phyloP scores from a whole-genome alignment of 2,888 invertebrate species.

The Eilema griseolum region DNA sequence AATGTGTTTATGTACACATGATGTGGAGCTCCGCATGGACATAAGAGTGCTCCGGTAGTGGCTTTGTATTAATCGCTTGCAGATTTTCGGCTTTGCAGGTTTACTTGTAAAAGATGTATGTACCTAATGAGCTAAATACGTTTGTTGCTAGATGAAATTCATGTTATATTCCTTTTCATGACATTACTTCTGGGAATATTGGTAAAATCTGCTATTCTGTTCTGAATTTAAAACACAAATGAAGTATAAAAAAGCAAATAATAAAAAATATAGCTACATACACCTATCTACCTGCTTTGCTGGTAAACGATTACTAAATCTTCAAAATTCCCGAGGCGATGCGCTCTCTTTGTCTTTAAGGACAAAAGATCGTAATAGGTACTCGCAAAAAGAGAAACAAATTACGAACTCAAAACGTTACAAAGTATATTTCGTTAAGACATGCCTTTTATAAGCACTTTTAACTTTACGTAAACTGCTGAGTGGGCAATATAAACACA shows the following conservation, averaged over 20 bases:
- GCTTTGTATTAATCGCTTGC: slow-evolving; percentile 51
- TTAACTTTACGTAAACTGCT: slow-evolving; percentile 38
- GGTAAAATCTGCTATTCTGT: too few species aligned
- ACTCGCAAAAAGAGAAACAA: slow-evolving; percentile 35
- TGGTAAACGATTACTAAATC: neutral
- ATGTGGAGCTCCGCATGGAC: slow-evolving; percentile 51
- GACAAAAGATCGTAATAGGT: slow-evolving; percentile 28
- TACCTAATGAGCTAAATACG: slow-evolving; percentile 39
- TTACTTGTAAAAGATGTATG: slow-evolving; percentile 56
- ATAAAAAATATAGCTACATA: neutral
- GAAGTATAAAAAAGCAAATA: neutral
- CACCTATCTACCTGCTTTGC: neutral
- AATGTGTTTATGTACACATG: slow-evolving; percentile 53
- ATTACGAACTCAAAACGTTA: slow-evolving; percentile 41
- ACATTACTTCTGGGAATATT: too few species aligned
- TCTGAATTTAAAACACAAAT: neutral
- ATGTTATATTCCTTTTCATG: slow-evolving; percentile 28
- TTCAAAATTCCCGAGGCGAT: slow-evolving; percentile 19
- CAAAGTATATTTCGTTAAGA: slow-evolving; percentile 33
- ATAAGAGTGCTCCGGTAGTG: slow-evolving; percentile 34
- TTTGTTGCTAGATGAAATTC: neutral
- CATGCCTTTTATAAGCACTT: slow-evolving; percentile 32
- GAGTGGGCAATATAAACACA: slow-evolving; percentile 53
- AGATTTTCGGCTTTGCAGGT: slow-evolving; percentile 48
- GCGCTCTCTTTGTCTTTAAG: slow-evolving; percentile 33